Evolutionary conservation across 1,140 invertebrate species (phyloP).

Genomic region (Heliconius melpomene): DNA sequence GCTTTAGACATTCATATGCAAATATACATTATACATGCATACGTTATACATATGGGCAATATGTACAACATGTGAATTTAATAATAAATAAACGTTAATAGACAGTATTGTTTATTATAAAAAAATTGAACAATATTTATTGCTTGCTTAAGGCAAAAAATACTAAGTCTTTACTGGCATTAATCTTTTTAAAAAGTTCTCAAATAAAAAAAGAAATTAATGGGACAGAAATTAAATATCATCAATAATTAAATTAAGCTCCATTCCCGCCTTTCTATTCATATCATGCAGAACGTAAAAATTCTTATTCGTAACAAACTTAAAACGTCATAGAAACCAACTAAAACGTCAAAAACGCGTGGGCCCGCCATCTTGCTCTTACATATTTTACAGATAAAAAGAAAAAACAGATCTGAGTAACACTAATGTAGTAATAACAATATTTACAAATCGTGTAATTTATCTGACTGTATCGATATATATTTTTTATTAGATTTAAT

Average conservation of each 20-base stretch:
- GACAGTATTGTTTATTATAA: not conserved
- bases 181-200: not conserved
- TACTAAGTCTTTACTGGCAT: not conserved
- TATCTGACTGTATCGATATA: not conserved
- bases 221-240: no score
- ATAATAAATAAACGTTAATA: no score
- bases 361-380: slow-evolving; percentile 28
- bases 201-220: not conserved
- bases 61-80: not conserved
- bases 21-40: no score
- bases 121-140: not conserved
- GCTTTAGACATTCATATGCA: no score
- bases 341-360: slow-evolving; percentile 22
- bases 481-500: not conserved
- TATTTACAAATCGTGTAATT: slow-evolving; percentile 32
- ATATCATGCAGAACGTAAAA: not conserved
- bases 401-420: slow-evolving; percentile 39
- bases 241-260: no score
- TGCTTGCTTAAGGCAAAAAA: not conserved
- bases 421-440: slow-evolving; percentile 31
- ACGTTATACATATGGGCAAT: not conserved
- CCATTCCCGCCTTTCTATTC: not conserved
- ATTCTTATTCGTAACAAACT: slow-evolving; percentile 34
- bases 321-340: slow-evolving; percentile 50
- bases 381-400: slow-evolving; percentile 20